phyloP scores from a whole-genome alignment of 2,888 invertebrate species.

The Chaitophorus viminalis region DNA sequence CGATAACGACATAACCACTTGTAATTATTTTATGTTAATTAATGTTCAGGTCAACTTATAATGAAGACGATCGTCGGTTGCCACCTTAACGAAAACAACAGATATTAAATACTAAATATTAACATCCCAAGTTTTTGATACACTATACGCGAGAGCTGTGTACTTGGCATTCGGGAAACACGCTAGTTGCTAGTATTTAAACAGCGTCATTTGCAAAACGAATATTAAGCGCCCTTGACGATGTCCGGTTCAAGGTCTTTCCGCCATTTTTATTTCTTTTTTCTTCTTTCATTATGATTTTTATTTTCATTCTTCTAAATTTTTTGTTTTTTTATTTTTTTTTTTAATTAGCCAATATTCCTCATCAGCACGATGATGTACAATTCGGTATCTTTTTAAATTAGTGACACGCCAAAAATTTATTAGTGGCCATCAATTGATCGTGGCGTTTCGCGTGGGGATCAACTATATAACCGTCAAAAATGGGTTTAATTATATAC shows the following conservation, averaged over 20 bases:
- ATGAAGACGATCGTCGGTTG: neutral
- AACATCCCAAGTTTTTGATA: neutral
- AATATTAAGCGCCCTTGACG: conserved; percentile 57
- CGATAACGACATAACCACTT: neutral
- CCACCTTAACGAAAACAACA: neutral
- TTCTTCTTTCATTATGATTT: conserved; percentile 49
- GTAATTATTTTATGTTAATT: neutral
- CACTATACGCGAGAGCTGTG: neutral
- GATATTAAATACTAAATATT: too few species aligned
- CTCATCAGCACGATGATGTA: neutral
- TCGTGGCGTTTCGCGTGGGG: neutral
- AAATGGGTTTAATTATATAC: neutral
- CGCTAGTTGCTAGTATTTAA: conserved; percentile 22
- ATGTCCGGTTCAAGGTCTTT: conserved; percentile 61
- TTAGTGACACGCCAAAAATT: conserved; percentile 36
- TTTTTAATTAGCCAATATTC: conserved; percentile 48
- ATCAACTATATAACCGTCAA: conserved; percentile 11
- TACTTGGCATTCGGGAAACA: conserved; percentile 54
- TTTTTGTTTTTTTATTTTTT: conserved; percentile 26
- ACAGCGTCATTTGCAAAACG: conserved; percentile 53
- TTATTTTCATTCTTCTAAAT: conserved; percentile 32
- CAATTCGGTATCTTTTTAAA: conserved; percentile 25
- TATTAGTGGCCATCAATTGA: conserved; percentile 34
- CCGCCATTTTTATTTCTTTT: conserved; percentile 52
- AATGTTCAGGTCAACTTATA: neutral